A percentile compares a stretch with the other conserved stretches of the same genome.
These are phyloP conservation scores for Clivina fossor DNA, from an alignment of 2,888 invertebrate species.

Conservation along the genomic window DNA sequence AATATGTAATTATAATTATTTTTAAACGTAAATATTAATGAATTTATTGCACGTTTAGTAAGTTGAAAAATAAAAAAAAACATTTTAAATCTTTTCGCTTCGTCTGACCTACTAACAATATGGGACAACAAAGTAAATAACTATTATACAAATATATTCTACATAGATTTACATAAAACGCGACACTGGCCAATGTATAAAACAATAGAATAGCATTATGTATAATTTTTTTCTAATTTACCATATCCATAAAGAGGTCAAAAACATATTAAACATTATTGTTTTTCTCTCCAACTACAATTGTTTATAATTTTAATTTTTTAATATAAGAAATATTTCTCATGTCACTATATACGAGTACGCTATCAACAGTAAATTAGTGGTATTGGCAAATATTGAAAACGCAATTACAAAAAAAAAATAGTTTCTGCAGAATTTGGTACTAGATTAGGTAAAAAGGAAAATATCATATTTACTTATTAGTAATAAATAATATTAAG, in stretches of 20 bases:
- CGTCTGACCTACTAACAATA: slow-evolving; percentile 24
- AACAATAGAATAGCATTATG: slow-evolving; percentile 28
- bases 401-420: too few species aligned
- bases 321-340: too few species aligned
- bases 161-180: slow-evolving; percentile 24
- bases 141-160: slow-evolving; percentile 16
- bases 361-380: too few species aligned
- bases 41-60: not conserved
- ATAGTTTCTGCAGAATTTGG: too few species aligned
- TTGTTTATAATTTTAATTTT: slow-evolving; percentile 15
- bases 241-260: slow-evolving; percentile 23
- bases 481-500: too few species aligned
- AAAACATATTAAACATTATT: slow-evolving; percentile 18
- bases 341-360: too few species aligned
- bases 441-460: too few species aligned
- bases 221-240: slow-evolving; percentile 29
- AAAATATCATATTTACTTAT: too few species aligned
- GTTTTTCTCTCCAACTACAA: slow-evolving; percentile 16
- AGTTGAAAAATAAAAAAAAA: too few species aligned
- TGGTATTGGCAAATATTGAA: too few species aligned
- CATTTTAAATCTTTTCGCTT: too few species aligned
- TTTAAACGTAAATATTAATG: not conserved
- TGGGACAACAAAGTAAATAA: slow-evolving; percentile 6
- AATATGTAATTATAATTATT: not conserved
- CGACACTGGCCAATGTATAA: slow-evolving; percentile 22